Percentiles rank a stretch among this genome's conserved stretches.
These are phyloP conservation scores for Raphicerus campestris DNA, from an alignment of 2,113 vertebrate genomes.

Conservation along the genomic window DNA sequence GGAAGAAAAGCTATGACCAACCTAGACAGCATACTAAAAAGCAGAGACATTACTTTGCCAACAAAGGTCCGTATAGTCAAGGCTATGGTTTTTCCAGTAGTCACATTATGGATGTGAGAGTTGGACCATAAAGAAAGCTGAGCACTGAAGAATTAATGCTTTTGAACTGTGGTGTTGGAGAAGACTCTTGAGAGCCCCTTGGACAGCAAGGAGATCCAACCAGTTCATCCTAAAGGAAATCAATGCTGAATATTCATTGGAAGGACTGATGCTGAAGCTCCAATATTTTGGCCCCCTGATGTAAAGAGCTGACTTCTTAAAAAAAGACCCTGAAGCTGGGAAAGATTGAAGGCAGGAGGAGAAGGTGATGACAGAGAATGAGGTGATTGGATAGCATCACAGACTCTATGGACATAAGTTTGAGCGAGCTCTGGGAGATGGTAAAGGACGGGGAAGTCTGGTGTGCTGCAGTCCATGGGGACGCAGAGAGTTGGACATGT, in stretches of 20 bases:
- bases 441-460: background rate
- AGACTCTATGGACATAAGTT: background rate
- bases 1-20: background rate
- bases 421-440: background rate
- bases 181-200: background rate
- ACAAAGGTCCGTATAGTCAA: background rate
- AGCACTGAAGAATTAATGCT: background rate
- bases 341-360: background rate
- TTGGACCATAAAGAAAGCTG: background rate
- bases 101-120: background rate
- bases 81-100: background rate
- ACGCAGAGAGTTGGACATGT: background rate
- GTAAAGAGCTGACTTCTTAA: background rate
- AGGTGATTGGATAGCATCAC: background rate
- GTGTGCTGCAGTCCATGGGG: background rate
- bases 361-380: background rate
- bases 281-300: background rate
- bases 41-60: background rate
- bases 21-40: background rate
- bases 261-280: background rate
- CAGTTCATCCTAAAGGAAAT: background rate
- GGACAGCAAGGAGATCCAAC: background rate
- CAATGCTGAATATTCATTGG: background rate
- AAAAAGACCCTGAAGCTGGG: background rate
- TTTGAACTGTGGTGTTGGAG: background rate